These are phyloP conservation scores for Psammodynastes pulverulentus DNA, from an alignment of 2,113 vertebrate genomes.

Conservation along the genomic window DNA sequence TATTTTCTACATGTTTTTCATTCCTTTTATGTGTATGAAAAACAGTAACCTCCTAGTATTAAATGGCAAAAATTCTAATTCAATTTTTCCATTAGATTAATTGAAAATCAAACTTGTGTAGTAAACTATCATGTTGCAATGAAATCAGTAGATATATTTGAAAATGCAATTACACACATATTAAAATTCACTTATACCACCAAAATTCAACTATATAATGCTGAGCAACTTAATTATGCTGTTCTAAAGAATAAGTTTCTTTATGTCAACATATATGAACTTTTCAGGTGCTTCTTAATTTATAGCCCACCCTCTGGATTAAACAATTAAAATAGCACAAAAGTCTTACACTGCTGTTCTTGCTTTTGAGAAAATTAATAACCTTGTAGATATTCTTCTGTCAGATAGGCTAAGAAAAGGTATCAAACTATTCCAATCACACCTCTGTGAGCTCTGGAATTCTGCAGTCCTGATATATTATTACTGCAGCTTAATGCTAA, in stretches of 20 bases:
- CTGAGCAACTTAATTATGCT: conserved; percentile 24
- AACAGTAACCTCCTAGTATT: neutral
- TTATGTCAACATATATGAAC: conserved; percentile 19
- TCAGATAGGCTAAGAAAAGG: neutral
- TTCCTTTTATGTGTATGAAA: neutral
- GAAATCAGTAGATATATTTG: neutral
- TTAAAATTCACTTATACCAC: neutral
- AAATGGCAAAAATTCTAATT: neutral
- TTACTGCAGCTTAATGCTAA: conserved; percentile 28
- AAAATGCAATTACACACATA: conserved; percentile 2
- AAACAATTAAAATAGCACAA: conserved; percentile 46
- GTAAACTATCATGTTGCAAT: neutral
- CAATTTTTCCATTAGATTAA: neutral
- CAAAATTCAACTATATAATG: conserved; percentile 14
- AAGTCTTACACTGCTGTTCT: conserved; percentile 20
- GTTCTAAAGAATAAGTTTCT: conserved; percentile 34
- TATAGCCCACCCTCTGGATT: conserved; percentile 55
- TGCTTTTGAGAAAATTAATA: conserved; percentile 27
- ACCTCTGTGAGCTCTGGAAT: neutral
- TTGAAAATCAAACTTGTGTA: neutral
- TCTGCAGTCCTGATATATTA: neutral
- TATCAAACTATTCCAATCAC: neutral
- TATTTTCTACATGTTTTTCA: neutral
- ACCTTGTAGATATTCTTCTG: conserved; percentile 5
- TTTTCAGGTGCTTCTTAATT: conserved; percentile 48